Percentiles rank a stretch among this genome's conserved stretches.
Evolutionary conservation across 1,140 invertebrate species (phyloP).

Genomic region (Hirudo medicinalis): DNA sequence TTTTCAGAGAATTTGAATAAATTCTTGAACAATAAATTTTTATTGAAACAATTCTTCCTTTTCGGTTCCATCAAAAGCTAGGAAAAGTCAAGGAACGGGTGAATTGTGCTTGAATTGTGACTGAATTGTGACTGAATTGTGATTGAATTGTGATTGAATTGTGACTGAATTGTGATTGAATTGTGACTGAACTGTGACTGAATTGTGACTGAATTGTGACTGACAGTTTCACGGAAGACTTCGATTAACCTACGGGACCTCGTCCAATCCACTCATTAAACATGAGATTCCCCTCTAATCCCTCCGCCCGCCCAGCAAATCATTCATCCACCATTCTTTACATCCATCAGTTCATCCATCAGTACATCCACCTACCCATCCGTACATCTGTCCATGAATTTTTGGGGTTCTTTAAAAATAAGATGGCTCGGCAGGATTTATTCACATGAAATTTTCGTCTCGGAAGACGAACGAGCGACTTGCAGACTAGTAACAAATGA

Average conservation of each 20-base stretch:
- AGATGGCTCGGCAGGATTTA: neutral
- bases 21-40: neutral
- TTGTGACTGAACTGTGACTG: too few relatives aligned
- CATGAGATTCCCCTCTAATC: neutral
- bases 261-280: neutral
- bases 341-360: too few relatives aligned
- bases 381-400: neutral
- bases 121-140: neutral
- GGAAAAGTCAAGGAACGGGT: neutral
- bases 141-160: neutral
- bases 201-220: neutral
- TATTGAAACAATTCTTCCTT: neutral
- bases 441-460: neutral
- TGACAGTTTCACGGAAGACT: neutral
- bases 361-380: too few relatives aligned
- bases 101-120: neutral
- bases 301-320: neutral
- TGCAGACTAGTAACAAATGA: neutral
- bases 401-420: neutral
- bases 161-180: too few relatives aligned
- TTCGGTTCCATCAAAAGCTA: neutral
- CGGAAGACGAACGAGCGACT: neutral
- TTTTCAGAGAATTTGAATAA: neutral
- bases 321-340: neutral
- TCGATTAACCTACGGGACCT: conserved; percentile 1